phyloP scores from a whole-genome alignment of 2,113 vertebrate genomes.

The Solea solea region DNA sequence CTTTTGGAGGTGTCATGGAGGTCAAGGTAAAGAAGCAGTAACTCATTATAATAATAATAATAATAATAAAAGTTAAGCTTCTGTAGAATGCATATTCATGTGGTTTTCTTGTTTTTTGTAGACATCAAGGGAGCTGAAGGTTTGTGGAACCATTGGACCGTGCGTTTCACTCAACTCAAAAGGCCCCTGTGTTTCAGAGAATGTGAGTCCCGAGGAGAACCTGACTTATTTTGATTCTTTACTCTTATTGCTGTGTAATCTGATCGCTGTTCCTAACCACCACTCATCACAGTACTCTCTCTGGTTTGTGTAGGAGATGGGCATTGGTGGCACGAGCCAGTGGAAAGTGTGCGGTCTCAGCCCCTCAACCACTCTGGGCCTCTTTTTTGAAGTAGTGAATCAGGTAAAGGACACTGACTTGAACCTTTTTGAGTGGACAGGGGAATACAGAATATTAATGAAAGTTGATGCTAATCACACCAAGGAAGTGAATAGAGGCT shows the following conservation, averaged over 20 bases:
- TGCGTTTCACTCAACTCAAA: constrained; percentile 92
- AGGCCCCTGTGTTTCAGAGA: constrained; percentile 92
- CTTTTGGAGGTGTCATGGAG: constrained; percentile 93
- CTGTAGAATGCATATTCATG: not conserved
- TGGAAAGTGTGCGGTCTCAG: constrained; percentile 95
- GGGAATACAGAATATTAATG: constrained; percentile 1
- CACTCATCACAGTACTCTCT: constrained; percentile 11
- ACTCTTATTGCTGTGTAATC: not conserved
- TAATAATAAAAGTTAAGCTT: not conserved
- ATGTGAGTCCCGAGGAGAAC: constrained; percentile 81
- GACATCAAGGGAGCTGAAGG: constrained; percentile 95
- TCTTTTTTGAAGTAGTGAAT: constrained; percentile 97
- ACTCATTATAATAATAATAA: not conserved
- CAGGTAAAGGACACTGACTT: constrained; percentile 82
- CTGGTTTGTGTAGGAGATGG: constrained; percentile 86
- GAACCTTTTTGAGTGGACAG: not conserved
- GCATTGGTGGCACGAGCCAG: constrained; percentile 91
- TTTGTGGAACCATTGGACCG: constrained; percentile 92
- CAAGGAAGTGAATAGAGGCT: not conserved
- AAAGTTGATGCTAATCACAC: not conserved
- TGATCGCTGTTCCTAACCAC: not conserved
- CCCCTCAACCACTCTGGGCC: constrained; percentile 88
- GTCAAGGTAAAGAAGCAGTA: constrained; percentile 86
- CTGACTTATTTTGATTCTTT: not conserved
- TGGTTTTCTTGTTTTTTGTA: constrained; percentile 47